Conservation (phyloP, 2,797 vertebrate genomes). For the Yasuhikotakia modesta region DNA sequence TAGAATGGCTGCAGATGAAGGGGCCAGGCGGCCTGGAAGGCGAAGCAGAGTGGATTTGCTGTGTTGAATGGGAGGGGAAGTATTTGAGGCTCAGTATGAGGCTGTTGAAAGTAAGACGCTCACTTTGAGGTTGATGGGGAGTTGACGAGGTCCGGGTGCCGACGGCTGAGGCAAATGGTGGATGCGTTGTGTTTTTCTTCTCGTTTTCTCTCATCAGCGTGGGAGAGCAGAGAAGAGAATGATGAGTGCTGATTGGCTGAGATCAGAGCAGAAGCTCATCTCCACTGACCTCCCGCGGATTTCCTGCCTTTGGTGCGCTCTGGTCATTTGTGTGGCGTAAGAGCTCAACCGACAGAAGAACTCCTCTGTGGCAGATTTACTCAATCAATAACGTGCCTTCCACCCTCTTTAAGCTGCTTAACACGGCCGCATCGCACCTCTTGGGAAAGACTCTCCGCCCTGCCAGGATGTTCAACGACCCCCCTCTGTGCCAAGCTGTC, state of each 20-base stretch:
- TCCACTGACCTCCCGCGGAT: conserved; percentile 66
- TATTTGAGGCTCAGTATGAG: conserved; percentile 41
- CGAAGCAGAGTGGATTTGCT: conserved; percentile 20
- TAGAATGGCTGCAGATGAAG: conserved; percentile 45
- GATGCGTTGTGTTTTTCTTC: conserved; percentile 63
- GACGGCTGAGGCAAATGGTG: conserved; percentile 55
- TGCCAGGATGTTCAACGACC: conserved; percentile 54
- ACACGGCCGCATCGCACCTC: conserved; percentile 63
- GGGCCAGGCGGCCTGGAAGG: conserved; percentile 34
- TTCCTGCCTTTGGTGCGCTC: conserved; percentile 72
- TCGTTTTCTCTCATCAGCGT: conserved; percentile 50
- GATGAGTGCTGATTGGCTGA: conserved; percentile 71
- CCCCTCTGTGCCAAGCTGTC: conserved; percentile 56
- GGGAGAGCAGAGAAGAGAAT: conserved; percentile 43
- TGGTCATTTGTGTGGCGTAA: conserved; percentile 75
- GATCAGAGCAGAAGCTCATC: conserved; percentile 68
- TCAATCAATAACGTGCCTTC: conserved; percentile 70
- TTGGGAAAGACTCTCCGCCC: conserved; percentile 54
- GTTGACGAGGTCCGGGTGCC: conserved; percentile 61
- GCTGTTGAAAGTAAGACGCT: conserved; percentile 41
- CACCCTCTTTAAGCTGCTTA: conserved; percentile 65
- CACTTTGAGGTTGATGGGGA: conserved; percentile 56
- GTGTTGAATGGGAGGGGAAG: conserved; percentile 11
- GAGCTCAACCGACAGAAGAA: conserved; percentile 70
- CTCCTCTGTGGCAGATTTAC: conserved; percentile 73